Percentiles rank a stretch among this genome's conserved stretches.
Evolutionary conservation across 2,113 vertebrate genomes (phyloP).

Genomic region (sheep (Ovis aries)): ARS-UI_Ramb_v3.0 NC_056055.1:122663001-122663500

Average conservation of each 20-base stretch:
- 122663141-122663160: neutral
- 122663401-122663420: neutral
- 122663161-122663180: neutral
- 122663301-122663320: neutral
- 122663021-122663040: neutral
- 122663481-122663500: neutral
- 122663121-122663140: neutral
- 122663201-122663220: neutral
- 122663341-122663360: neutral
- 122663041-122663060: neutral
- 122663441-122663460: neutral
- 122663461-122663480: neutral
- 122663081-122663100: neutral
- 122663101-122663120: neutral
- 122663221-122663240: neutral
- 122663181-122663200: neutral
- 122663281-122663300: neutral
- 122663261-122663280: neutral
- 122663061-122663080: neutral
- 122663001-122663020: neutral
- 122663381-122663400: neutral
- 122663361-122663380: neutral
- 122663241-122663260: neutral
- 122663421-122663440: neutral
- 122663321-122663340: neutral